phyloP scores from a whole-genome alignment of 2,888 invertebrate species.

The Cyrtodaria siliqua region DNA sequence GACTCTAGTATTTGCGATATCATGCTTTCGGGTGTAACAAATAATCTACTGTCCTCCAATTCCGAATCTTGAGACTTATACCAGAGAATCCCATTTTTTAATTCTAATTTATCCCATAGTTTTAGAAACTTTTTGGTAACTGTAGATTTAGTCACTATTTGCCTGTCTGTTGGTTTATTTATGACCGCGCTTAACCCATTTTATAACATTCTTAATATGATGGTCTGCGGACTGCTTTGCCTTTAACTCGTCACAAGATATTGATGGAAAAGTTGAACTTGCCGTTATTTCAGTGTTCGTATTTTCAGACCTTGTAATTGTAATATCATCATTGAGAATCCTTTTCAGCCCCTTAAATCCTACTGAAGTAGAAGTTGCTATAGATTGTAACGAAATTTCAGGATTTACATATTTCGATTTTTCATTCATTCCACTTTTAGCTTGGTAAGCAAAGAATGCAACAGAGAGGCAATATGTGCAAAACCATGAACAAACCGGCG shows the following conservation, averaged over 20 bases:
- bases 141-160: not conserved
- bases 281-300: not conserved
- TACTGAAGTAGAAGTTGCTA: not conserved
- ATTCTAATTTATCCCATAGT: not conserved
- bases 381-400: not conserved
- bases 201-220: not conserved
- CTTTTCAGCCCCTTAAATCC: not conserved
- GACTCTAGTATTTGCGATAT: not conserved
- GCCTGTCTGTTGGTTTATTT: not conserved
- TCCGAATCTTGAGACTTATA: not conserved
- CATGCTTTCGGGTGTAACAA: not conserved
- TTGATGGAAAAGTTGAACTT: not conserved
- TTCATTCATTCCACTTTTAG: not conserved
- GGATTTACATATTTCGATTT: not conserved
- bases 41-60: not conserved
- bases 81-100: not conserved
- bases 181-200: not conserved
- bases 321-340: not conserved
- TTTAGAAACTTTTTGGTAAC: not conserved
- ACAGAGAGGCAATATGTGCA: slow-evolving; percentile 8
- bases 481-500: slow-evolving; percentile 2
- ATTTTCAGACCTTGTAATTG: not conserved
- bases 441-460: slow-evolving; percentile 12
- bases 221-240: not conserved
- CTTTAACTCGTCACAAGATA: not conserved